These are phyloP conservation scores for Xestoiulus laeticollis DNA, from an alignment of 2,888 invertebrate species.

Conservation along the genomic window DNA sequence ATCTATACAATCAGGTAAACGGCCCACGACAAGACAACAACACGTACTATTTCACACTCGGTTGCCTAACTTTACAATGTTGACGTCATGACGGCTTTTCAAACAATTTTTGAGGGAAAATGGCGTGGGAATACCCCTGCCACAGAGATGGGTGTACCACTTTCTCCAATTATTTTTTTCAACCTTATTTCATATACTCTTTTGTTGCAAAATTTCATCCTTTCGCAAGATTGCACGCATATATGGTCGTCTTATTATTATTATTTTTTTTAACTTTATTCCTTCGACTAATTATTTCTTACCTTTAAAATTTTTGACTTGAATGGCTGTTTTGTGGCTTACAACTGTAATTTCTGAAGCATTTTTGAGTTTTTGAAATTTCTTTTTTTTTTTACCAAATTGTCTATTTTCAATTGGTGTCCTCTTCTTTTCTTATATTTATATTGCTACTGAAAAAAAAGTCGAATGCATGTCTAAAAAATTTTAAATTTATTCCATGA, in stretches of 20 bases:
- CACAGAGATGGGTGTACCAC: not conserved
- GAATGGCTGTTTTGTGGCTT: not conserved
- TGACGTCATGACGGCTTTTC: constrained; percentile 2
- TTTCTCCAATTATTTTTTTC: constrained; percentile 15
- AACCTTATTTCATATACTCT: not conserved
- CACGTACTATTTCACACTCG: not conserved
- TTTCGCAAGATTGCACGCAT: constrained; percentile 31
- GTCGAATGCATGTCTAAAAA: not conserved
- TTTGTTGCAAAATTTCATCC: constrained; percentile 25
- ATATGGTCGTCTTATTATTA: not conserved
- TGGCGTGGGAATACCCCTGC: constrained; percentile 18
- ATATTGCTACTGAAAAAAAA: not conserved
- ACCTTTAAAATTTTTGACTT: not conserved
- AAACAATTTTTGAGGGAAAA: not conserved
- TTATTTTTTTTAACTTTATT: constrained; percentile 2
- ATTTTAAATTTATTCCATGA: not conserved
- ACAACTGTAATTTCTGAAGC: not conserved
- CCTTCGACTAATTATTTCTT: constrained; percentile 36
- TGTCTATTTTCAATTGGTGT: not conserved
- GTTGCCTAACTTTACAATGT: not conserved
- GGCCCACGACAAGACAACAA: not conserved
- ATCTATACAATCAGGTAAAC: constrained; percentile 8
- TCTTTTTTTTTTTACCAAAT: not conserved
- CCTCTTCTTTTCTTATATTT: not conserved
- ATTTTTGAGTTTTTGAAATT: not conserved